Percentiles rank a stretch among this genome's conserved stretches.
Evolutionary conservation across 2,797 vertebrate species (phyloP).

Genomic region (Etheostoma nigrum): DNA sequence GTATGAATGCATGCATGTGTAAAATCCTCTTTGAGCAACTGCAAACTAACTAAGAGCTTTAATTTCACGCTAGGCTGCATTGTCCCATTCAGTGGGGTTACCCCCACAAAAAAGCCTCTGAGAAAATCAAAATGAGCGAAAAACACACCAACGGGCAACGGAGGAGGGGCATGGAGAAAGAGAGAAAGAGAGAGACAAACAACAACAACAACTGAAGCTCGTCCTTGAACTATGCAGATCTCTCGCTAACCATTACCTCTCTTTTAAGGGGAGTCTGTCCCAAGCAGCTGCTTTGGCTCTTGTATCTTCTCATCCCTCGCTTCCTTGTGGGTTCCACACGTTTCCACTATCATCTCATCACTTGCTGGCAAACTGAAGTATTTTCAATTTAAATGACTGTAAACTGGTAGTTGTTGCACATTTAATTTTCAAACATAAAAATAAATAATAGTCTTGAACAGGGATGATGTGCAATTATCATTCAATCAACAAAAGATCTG

Average conservation of each 20-base stretch:
- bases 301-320: constrained; percentile 31
- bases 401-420: constrained; percentile 38
- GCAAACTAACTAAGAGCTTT: constrained; percentile 86
- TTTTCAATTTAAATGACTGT: constrained; percentile 32
- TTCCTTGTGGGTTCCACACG: constrained; percentile 28
- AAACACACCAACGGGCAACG: constrained; percentile 72
- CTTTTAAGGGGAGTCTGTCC: constrained; percentile 60
- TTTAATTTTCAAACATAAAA: constrained; percentile 35
- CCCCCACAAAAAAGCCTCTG: constrained; percentile 77
- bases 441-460: constrained; percentile 24
- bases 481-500: constrained; percentile 37
- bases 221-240: constrained; percentile 72
- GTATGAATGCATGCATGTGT: constrained; percentile 85
- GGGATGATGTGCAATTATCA: constrained; percentile 43
- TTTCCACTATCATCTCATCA: constrained; percentile 42
- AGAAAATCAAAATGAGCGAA: constrained; percentile 79
- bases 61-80: constrained; percentile 86
- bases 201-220: constrained; percentile 77
- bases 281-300: constrained; percentile 62
- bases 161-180: constrained; percentile 60
- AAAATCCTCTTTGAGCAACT: constrained; percentile 85
- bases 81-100: constrained; percentile 81
- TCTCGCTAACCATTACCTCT: constrained; percentile 73
- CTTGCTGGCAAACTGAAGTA: constrained; percentile 17
- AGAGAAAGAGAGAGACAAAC: constrained; percentile 49